phyloP scores from a whole-genome alignment of 2,797 vertebrate genomes.

The Leontopithecus rosalia region DNA sequence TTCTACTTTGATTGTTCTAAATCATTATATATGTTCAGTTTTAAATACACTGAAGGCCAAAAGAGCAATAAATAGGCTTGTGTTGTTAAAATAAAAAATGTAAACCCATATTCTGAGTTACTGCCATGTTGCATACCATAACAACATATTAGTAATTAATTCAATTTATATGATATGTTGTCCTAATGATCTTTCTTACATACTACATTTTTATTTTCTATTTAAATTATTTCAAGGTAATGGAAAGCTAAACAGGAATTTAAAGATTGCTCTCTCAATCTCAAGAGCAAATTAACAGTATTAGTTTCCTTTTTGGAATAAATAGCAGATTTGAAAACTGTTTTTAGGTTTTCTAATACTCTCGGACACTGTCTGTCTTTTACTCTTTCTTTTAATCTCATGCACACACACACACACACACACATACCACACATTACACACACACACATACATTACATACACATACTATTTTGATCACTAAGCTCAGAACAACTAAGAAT shows the following conservation, averaged over 20 bases:
- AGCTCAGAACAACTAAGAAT: background rate
- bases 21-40: background rate
- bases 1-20: conserved; percentile 6
- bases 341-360: background rate
- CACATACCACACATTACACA: background rate
- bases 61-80: background rate
- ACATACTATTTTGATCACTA: background rate
- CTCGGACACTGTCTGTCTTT: background rate
- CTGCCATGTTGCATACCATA: background rate
- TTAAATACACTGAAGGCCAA: background rate
- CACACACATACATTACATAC: background rate
- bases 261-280: background rate
- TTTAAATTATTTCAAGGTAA: background rate
- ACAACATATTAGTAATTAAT: background rate
- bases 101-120: background rate
- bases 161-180: background rate
- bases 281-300: background rate
- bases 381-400: background rate
- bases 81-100: background rate
- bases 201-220: background rate
- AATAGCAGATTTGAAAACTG: background rate
- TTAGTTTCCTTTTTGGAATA: background rate
- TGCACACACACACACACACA: background rate
- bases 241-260: background rate
- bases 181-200: background rate